Base-by-base conservation (phyloP, 35 echinoderm and acorn worm species). In the Apostichopus parvimensis region DNA sequence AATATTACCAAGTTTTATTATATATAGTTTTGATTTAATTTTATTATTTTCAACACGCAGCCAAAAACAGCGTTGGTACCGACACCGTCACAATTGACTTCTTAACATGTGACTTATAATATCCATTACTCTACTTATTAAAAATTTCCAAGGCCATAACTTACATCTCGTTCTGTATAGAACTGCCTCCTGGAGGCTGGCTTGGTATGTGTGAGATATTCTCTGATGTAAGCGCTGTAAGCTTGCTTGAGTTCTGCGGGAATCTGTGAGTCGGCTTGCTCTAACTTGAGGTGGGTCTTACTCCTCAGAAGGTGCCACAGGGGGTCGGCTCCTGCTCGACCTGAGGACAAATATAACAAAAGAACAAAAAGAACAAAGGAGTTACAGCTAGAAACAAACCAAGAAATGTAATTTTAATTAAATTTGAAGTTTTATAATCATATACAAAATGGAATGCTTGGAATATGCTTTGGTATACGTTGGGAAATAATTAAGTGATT, bases 181-280 rank as follows among this genome's bases (percentile, higher is more conserved):
- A 99, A 99, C 26, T 93, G 94, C 55, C 93, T 92, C 72, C 93
- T 87, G 73, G 93, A 93, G 9, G 92, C 93, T 75, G 95, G 94
- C 73, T 99, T 95, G 18, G 95, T 94, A 56, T 93, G 92, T 9
- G 97, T 95, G 76, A 99, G 88, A 81, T 95, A 99, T 77, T 96
- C 97, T 59, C 97, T 93, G 17, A 99, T 95, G 58, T 96, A 99
- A 17, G 95, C 97, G 23, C 97, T 95, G 65, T 99, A 99, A 26
- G 97, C 94, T 54, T 94, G 93, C 78, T 94, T 99, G 53, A 99
- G 77, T 79, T 99, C 97, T 6, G 77, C 57, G 0, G 97, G 97
- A 58, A 99, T 99, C 76, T 94, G 87, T 18, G 97, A 89, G 79
- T 99, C 97, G 10, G 93, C 97, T 21, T 92, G 79, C 84, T 94